Base-by-base conservation (phyloP, 1,140 invertebrate genomes). In the Papilio aristodemus region DNA sequence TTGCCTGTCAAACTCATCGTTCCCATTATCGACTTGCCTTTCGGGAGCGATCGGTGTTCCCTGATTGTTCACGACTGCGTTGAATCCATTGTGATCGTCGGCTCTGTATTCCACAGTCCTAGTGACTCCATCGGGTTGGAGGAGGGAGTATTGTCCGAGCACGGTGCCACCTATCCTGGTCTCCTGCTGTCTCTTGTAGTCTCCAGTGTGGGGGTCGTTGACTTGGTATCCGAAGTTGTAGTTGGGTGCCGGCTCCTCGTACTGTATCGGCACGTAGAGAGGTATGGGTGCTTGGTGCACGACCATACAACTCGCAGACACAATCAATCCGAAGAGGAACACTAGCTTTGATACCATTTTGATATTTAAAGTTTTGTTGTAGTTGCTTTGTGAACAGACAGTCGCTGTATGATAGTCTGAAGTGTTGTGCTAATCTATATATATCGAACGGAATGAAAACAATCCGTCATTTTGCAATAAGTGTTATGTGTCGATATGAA, bases 161-260 rank as follows among this genome's bases (percentile, higher is more conserved):
- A 94, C 93, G 46, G 93, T 89, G 72, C 94, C 93, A 9, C 94
- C 94, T 67, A 80, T 73, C 58, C 89, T 80, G 64, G 74, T 84
- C 68, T 92, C 90, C 6, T 84, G 77, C 62, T 90, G 86, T 60
- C 75, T 83, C 72, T 92, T 91, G 43, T 85, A 77, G 68, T 92
- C 89, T 68, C 92, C 87, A 1, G 86, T 86, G 69, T 86, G 76
- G 8, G 80, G 92, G 73, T 94, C 94, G 76, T 94, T 93, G 2
- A 95, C 93, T 71, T 94, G 93, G 71, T 94, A 94, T 10, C 92
- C 91, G 69, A 94, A 95, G 71, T 92, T 92, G 87, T 94, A 94
- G 38, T 78, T 77, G 0, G 76, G 72, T 10, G 36, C 13, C 4
- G 60, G 60, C 9, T 73, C 64, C n/a, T 70, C 63, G 67, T 75